These are phyloP conservation scores for Brachionus asplanchnoidis DNA, from an alignment of 1,140 invertebrate species.

Conservation along the genomic window DNA sequence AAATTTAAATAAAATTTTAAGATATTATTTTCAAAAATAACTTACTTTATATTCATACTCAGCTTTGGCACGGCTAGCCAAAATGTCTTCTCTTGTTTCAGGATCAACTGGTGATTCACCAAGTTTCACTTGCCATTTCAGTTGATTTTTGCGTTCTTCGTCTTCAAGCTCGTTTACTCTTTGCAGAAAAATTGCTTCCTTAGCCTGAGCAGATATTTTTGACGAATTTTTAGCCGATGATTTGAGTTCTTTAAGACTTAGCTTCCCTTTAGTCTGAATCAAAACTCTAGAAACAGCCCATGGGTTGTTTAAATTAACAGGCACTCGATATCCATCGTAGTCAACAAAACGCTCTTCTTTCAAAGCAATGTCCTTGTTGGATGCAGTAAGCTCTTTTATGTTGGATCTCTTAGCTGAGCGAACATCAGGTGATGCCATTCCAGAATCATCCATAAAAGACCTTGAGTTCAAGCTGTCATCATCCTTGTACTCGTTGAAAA, in stretches of 20 bases:
- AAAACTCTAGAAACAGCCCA: constrained; percentile 40
- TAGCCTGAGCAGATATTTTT: constrained; percentile 36
- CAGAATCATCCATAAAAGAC: neutral
- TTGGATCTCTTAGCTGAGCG: neutral
- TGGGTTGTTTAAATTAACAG: constrained; percentile 6
- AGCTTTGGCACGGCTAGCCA: constrained; percentile 48
- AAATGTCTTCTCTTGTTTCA: constrained; percentile 46
- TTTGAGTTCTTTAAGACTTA: constrained; percentile 8
- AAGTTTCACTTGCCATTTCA: constrained; percentile 55
- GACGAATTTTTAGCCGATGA: neutral
- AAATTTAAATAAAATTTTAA: no score
- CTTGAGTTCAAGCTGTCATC: neutral
- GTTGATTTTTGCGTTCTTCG: constrained; percentile 56
- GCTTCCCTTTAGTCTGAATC: constrained; percentile 38
- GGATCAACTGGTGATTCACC: constrained; percentile 52
- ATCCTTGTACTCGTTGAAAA: constrained; percentile 1
- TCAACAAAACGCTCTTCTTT: neutral
- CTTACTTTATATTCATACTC: constrained; percentile 51
- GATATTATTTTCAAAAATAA: no score
- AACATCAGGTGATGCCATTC: neutral
- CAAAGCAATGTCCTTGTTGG: neutral
- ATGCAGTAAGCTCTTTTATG: neutral
- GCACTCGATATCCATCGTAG: constrained; percentile 23
- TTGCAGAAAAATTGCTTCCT: constrained; percentile 38
- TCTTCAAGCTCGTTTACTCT: constrained; percentile 42